phyloP scores from a whole-genome alignment of 2,113 vertebrate species.

The Isichthys henryi region DNA sequence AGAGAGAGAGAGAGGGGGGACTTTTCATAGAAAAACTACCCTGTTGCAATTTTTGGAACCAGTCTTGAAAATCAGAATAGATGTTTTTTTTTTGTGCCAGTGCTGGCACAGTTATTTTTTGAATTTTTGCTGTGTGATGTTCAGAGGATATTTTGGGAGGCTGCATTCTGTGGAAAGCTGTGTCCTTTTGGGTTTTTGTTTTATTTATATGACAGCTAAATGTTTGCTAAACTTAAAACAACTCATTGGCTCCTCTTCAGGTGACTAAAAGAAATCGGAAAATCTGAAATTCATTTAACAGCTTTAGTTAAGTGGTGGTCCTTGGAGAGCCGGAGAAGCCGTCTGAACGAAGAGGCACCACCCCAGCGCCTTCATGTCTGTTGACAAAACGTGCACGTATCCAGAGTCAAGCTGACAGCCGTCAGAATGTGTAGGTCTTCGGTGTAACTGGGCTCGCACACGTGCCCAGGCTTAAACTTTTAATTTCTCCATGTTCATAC shows the following conservation, averaged over 20 bases:
- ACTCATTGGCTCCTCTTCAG: neutral
- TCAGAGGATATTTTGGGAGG: constrained; percentile 1
- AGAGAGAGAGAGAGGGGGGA: neutral
- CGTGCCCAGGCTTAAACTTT: neutral
- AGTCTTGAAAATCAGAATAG: constrained; percentile 3
- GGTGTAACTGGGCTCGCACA: neutral
- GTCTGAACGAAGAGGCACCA: neutral
- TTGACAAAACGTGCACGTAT: neutral
- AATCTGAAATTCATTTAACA: neutral
- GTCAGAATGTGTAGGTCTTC: neutral
- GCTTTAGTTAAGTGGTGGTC: neutral
- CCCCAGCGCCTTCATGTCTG: neutral
- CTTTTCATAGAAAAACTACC: constrained; percentile 11
- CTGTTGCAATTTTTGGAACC: neutral
- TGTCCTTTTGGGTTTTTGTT: neutral
- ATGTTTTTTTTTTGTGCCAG: neutral
- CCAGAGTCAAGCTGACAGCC: neutral
- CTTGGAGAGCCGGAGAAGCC: neutral
- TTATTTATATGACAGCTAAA: neutral
- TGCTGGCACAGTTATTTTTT: constrained; percentile 2
- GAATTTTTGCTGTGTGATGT: neutral
- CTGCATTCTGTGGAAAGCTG: neutral
- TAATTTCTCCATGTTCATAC: neutral
- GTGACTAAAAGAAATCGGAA: neutral
- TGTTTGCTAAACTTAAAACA: neutral